Evolutionary conservation across 1,140 invertebrate genomes (phyloP), one percentile per base, ranked within the genome.

Genomic region (Drosophila tropicalis): DNA sequence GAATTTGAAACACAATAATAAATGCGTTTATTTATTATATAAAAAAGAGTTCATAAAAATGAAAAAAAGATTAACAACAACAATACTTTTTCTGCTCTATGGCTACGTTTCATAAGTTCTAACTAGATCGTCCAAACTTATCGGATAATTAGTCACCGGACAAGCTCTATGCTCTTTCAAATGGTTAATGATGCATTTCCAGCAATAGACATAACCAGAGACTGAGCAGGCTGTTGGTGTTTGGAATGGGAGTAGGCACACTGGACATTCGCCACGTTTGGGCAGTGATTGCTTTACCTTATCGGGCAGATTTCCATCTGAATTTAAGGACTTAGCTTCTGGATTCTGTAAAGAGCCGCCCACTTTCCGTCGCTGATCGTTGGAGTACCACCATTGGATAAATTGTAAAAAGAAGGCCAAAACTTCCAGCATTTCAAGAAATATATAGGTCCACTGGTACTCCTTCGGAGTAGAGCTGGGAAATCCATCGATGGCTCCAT

Each of bases 301-400:
- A 29, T 70, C 15, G 7, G 61, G 54, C 2, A 63, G 57, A 34
- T 5, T 15, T 17, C 4, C 32, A 39, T 67, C 54, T 22, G 44
- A 32, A 39, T 64, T 36, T 13, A 47, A 58, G 2, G 17, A 9
- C 60, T 89, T 58, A 1, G 84, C 67, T 9, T 74, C 57, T 0
- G 89, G 91, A 64, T 89, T 90, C 15, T 86, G 66, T 5, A 90
- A 67, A 0, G 86, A 66, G 7, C 82, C 86, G 2, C 89, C 90
- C 0, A 91, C 68, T 60, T 90, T 91, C 0, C 84, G 79, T 0
- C 83, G 70, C 54, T 91, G 90, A 54, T 91, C 87, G 32, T 89
- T 90, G 2, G 90, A 90, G 62, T 92, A 91, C 91, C 89, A 92
- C 91, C 91, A 92, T 25, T 92, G 91, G 1, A 92, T 76, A 17